These are phyloP conservation scores for Sminthurinus signatus DNA, from an alignment of 1,140 invertebrate genomes.

Conservation along the genomic window DNA sequence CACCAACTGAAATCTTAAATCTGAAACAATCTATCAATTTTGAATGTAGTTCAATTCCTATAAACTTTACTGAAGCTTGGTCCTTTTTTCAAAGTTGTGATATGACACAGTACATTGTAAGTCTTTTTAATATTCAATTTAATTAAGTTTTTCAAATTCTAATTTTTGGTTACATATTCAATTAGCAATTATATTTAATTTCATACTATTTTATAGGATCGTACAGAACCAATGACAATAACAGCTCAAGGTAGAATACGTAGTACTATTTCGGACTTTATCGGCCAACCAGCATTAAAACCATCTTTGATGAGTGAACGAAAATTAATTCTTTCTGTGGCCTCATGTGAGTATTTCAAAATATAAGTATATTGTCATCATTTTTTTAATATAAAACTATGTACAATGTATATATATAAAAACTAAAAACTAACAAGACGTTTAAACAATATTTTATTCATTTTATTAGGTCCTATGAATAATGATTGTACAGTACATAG, in stretches of 20 bases:
- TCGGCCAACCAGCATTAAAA: conserved; percentile 48
- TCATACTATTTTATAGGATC: conserved; percentile 3
- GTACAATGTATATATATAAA: not conserved
- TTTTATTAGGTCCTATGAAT: conserved; percentile 47
- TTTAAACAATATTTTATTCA: conserved; percentile 13
- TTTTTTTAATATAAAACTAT: not conserved
- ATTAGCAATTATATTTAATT: not conserved
- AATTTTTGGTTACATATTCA: not conserved
- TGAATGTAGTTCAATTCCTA: conserved; percentile 40
- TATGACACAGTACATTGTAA: conserved; percentile 33
- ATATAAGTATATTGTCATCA: not conserved
- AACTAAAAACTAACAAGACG: not conserved
- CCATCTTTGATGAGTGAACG: conserved; percentile 45
- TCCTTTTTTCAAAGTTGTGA: conserved; percentile 39
- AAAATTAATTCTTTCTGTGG: conserved; percentile 50
- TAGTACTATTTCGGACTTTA: conserved; percentile 24
- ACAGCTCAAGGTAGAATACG: conserved; percentile 6
- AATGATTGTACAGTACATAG: conserved; percentile 48
- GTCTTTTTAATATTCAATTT: not conserved
- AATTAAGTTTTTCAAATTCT: not conserved
- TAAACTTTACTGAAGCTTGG: conserved; percentile 41
- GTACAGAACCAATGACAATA: not conserved
- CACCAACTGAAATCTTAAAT: conserved; percentile 27
- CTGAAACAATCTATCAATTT: conserved; percentile 39
- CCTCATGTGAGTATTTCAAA: conserved; percentile 46